A percentile compares a stretch with the other conserved stretches of the same genome.
phyloP scores from a whole-genome alignment of 1,140 invertebrate genomes.

The Drosophila ohnishii region DNA sequence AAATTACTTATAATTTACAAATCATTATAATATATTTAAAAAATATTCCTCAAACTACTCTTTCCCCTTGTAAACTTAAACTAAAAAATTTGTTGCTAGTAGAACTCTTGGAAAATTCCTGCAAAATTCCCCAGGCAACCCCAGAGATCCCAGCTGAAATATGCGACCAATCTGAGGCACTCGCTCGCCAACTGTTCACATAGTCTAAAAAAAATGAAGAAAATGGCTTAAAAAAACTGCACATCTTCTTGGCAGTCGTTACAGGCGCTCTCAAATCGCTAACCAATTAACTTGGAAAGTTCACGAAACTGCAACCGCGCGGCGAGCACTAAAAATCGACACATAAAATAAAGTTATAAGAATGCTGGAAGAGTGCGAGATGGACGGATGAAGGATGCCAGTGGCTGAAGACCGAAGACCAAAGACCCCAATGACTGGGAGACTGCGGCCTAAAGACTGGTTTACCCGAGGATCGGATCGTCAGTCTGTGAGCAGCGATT shows the following conservation, averaged over 20 bases:
- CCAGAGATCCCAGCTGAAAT: slow-evolving; percentile 2
- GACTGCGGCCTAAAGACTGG: slow-evolving; percentile 33
- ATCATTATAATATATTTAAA: not conserved
- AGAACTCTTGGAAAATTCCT: slow-evolving; percentile 15
- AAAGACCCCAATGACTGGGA: slow-evolving; percentile 6
- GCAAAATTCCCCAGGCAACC: slow-evolving; percentile 6
- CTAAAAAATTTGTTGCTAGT: not conserved
- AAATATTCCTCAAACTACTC: not conserved
- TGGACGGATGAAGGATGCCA: slow-evolving; percentile 39
- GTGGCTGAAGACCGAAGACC: slow-evolving; percentile 10
- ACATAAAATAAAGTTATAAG: slow-evolving; percentile 79
- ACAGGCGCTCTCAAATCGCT: slow-evolving; percentile 63
- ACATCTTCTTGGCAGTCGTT: slow-evolving; percentile 51
- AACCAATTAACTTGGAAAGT: slow-evolving; percentile 78
- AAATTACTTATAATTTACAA: too few relatives aligned
- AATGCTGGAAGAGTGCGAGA: slow-evolving; percentile 56
- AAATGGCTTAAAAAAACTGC: slow-evolving; percentile 14
- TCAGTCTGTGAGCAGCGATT: slow-evolving; percentile 55
- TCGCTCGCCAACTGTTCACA: slow-evolving; percentile 36
- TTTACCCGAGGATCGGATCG: slow-evolving; percentile 25
- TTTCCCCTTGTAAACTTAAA: not conserved
- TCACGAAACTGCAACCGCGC: slow-evolving; percentile 78
- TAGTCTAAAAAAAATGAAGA: slow-evolving; percentile 22
- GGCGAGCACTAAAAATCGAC: slow-evolving; percentile 76
- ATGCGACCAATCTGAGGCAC: slow-evolving; percentile 43